Conservation (phyloP, 2,113 vertebrate species). For the Egretta garzetta region DNA sequence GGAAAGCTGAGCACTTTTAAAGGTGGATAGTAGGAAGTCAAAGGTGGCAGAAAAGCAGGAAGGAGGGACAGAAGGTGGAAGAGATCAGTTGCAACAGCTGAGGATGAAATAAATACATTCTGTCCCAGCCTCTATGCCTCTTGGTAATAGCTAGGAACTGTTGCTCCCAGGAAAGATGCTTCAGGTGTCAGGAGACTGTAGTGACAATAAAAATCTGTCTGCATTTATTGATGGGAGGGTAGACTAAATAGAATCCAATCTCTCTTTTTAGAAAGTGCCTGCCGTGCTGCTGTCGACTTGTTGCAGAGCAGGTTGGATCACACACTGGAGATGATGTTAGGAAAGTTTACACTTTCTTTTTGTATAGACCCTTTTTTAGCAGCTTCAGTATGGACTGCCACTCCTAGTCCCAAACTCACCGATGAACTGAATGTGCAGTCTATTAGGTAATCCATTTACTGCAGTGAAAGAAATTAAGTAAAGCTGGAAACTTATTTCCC, state of each 20-base stretch:
- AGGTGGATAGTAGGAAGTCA: neutral
- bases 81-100: neutral
- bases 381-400: neutral
- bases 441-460: neutral
- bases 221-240: neutral
- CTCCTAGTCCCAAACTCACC: neutral
- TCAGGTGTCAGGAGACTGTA: neutral
- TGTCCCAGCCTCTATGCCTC: neutral
- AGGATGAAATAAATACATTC: neutral
- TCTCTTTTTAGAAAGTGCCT: neutral
- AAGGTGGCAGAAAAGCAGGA: neutral
- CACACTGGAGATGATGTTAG: neutral
- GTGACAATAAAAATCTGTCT: neutral
- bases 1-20: neutral
- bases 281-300: fast-evolving
- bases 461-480: neutral
- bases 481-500: neutral
- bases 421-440: neutral
- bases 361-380: neutral
- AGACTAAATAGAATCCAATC: neutral
- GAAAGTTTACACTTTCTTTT: neutral
- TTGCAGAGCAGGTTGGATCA: neutral
- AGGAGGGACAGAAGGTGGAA: neutral
- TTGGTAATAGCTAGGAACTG: neutral
- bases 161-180: neutral